A percentile compares a stretch with the other conserved stretches of the same genome.
Evolutionary conservation across 2,888 invertebrate genomes (phyloP).

Genomic region (Agonopterix heracliana): DNA sequence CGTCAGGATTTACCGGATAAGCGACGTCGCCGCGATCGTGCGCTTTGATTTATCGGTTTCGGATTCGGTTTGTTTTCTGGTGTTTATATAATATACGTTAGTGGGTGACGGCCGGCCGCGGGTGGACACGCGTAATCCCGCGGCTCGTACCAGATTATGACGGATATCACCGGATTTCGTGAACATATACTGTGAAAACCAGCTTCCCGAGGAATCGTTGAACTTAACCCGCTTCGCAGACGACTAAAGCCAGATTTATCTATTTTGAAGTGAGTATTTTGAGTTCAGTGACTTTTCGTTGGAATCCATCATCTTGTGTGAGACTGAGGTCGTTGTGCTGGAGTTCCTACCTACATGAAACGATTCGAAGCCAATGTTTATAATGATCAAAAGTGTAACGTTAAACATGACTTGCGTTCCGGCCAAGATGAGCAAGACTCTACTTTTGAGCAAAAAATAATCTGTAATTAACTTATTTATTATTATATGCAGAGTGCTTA

Average conservation of each 20-base stretch:
- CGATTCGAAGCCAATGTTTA: no score
- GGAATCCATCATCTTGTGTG: background rate
- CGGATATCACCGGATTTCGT: slow-evolving; percentile 68
- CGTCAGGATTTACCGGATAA: slow-evolving; percentile 75
- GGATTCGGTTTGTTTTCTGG: slow-evolving; percentile 65
- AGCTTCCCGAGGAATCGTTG: slow-evolving; percentile 39
- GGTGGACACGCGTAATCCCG: slow-evolving; percentile 64
- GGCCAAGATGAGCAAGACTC: no score
- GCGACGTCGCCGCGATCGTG: slow-evolving; percentile 70
- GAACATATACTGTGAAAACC: slow-evolving; percentile 54
- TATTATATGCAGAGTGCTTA: no score
- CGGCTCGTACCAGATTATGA: slow-evolving; percentile 70
- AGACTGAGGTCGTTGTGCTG: no score
- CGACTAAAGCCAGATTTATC: slow-evolving; percentile 21
- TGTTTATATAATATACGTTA: slow-evolving; percentile 59
- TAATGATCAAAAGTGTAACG: no score
- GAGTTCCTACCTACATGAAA: no score
- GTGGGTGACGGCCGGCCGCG: slow-evolving; percentile 65
- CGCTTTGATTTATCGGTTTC: slow-evolving; percentile 75
- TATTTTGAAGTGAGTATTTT: slow-evolving; percentile 43
- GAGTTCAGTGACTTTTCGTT: background rate
- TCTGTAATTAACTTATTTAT: no score
- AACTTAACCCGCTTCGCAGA: slow-evolving; percentile 19
- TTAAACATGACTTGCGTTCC: no score
- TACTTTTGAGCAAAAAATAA: no score